Evolutionary conservation across 2,797 vertebrate species (phyloP), one percentile per base, ranked within the genome.

Genomic region (Rhabdomys pumilio): DNA sequence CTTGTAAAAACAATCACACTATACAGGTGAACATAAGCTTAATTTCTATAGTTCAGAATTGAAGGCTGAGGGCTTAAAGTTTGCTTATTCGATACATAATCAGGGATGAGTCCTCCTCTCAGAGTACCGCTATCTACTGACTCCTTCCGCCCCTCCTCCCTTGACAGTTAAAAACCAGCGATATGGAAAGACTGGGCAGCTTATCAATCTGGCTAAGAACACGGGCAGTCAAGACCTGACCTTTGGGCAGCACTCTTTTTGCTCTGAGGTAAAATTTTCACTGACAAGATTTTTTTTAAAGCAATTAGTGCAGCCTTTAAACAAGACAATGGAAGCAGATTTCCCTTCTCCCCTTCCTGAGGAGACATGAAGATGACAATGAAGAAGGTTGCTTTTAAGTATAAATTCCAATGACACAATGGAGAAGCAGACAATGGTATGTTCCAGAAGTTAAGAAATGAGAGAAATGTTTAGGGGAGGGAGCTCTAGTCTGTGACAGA

Each of bases 21-120:
- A 85, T 44, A 85, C 38, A 76, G 38, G 75, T 12, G 73, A 96
- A 50, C 41, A 59, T 53, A 5, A 85, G 47, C 77, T 82, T 90
- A 91, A 94, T 89, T 89, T 95, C 82, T 77, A 63, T 72, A 65
- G 77, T 84, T 86, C 69, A 7, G n/a, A n/a, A 93, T 31, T 19
- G 59, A 93, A 89, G 26, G 11, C 53, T 14, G n/a, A 77, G 59
- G 57, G 47, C 38, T 31, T 31, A 34, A 53, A 86, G 73, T 17
- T 19, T 19, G 31, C 47, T 79, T 72, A 41, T 75, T 55, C 20
- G 47, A 61, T n/a, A 72, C 26, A 19, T 10, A 44, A 59, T n/a
- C 0, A 0, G 15, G 20, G 65, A 79, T 93, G n/a, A 59, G 9
- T 22, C 75, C 8, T 3, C 6, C 9, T 63, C 63, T 38, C 20